Conservation (phyloP, 2,797 vertebrate species). For the Merluccius polli region DNA sequence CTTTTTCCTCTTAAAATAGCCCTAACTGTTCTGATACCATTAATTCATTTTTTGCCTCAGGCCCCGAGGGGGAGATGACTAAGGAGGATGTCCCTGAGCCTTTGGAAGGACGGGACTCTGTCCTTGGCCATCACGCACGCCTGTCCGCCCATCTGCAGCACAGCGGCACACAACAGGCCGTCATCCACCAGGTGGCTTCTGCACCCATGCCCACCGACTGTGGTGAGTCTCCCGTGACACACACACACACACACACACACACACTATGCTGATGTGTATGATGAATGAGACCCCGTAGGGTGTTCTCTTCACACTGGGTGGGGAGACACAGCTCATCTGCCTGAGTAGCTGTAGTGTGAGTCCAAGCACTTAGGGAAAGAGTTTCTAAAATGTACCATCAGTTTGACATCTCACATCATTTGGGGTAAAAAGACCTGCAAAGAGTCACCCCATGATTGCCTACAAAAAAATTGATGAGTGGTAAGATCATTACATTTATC, state of each 20-base stretch:
- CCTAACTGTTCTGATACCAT: neutral
- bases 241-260: neutral
- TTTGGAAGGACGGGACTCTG: conserved; percentile 68
- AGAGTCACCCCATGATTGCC: neutral
- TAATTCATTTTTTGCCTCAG: conserved; percentile 32
- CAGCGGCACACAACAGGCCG: conserved; percentile 56
- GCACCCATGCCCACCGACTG: conserved; percentile 94
- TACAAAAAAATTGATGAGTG: neutral
- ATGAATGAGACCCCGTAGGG: neutral
- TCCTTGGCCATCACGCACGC: conserved; percentile 66
- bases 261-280: neutral
- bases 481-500: conserved; percentile 2
- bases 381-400: neutral
- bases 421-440: neutral
- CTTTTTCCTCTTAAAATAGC: conserved; percentile 4
- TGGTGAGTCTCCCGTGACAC: conserved; percentile 69
- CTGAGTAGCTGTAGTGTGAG: neutral
- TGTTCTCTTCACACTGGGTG: neutral
- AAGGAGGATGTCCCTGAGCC: conserved; percentile 87
- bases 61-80: conserved; percentile 84
- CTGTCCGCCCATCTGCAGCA: conserved; percentile 61
- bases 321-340: neutral
- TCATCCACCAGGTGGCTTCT: conserved; percentile 89
- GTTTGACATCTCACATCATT: neutral
- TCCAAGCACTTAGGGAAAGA: neutral